Conservation (phyloP, 2,888 invertebrate species). For the Hydropsyche betteni region DNA sequence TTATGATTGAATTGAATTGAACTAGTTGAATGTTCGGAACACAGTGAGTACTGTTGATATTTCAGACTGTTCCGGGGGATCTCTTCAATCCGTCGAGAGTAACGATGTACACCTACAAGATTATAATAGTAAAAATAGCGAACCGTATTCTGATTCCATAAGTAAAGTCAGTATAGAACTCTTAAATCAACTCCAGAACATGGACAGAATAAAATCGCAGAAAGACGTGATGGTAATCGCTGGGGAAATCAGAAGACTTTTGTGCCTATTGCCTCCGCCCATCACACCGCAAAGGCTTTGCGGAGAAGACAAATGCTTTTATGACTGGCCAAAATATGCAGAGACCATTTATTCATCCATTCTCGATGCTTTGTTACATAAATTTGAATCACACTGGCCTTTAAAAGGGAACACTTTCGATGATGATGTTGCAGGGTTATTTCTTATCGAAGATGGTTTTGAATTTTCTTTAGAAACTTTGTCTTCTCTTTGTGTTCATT, state of each 20-base stretch:
- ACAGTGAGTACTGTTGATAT: slow-evolving; percentile 52
- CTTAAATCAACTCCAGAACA: slow-evolving; percentile 56
- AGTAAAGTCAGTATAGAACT: slow-evolving; percentile 55
- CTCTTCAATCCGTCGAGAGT: slow-evolving; percentile 43
- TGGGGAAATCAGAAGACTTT: slow-evolving; percentile 48
- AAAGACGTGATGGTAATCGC: slow-evolving; percentile 55
- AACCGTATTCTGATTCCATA: slow-evolving; percentile 44
- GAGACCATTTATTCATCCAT: slow-evolving; percentile 64
- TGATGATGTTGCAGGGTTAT: slow-evolving; percentile 60
- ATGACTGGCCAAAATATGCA: slow-evolving; percentile 58
- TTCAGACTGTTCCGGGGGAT: slow-evolving; percentile 51
- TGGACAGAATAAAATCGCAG: slow-evolving; percentile 57
- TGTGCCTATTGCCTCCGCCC: slow-evolving; percentile 65
- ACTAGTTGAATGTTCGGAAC: slow-evolving; percentile 43
- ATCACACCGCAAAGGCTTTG: slow-evolving; percentile 74
- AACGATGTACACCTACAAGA: slow-evolving; percentile 29
- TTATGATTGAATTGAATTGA: slow-evolving; percentile 4
- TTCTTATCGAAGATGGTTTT: slow-evolving; percentile 67
- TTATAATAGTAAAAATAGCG: slow-evolving; percentile 35
- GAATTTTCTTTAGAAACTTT: slow-evolving; percentile 63
- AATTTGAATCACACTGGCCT: slow-evolving; percentile 70
- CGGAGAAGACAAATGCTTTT: slow-evolving; percentile 61
- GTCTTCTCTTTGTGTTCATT: slow-evolving; percentile 59
- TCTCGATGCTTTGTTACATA: slow-evolving; percentile 62
- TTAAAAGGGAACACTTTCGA: slow-evolving; percentile 58